A percentile compares a stretch with the other conserved stretches of the same genome.
Evolutionary conservation across 2,113 vertebrate species (phyloP).

Genomic region (Excalfactoria chinensis): DNA sequence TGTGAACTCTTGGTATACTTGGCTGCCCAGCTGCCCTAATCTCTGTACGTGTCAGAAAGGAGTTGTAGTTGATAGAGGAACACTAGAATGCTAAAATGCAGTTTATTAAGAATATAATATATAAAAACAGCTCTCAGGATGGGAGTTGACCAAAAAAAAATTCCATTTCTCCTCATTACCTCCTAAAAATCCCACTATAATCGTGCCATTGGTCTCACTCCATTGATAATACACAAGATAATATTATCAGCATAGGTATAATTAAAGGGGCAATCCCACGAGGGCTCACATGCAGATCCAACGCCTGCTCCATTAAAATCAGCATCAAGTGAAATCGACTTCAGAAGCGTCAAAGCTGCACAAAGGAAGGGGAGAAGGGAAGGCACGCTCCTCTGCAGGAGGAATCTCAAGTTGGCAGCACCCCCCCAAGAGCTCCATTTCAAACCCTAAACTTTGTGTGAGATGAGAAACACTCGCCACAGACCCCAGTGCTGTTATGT

Average conservation of each 20-base stretch:
- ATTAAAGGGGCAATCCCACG: constrained; percentile 4
- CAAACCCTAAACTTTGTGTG: constrained; percentile 4
- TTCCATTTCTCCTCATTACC: not conserved
- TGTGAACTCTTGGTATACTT: not conserved
- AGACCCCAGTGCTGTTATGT: not conserved
- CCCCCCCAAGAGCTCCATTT: not conserved
- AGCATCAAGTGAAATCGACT: not conserved
- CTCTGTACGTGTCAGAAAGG: not conserved
- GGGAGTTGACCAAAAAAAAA: accelerated
- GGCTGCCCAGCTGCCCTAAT: not conserved
- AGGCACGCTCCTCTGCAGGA: not conserved
- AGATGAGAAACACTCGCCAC: not conserved
- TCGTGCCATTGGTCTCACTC: not conserved
- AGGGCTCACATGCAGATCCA: not conserved
- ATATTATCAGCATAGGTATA: not conserved
- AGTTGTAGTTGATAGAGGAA: not conserved
- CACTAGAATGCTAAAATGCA: not conserved
- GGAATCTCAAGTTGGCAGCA: not conserved
- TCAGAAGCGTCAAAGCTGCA: not conserved
- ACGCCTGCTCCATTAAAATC: not conserved
- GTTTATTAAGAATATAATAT: not conserved
- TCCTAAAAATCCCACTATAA: not conserved
- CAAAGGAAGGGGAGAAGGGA: not conserved
- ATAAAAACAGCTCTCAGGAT: not conserved
- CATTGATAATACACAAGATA: not conserved